phyloP scores from a whole-genome alignment of 2,113 vertebrate species.

The Jaculus jaculus region DNA sequence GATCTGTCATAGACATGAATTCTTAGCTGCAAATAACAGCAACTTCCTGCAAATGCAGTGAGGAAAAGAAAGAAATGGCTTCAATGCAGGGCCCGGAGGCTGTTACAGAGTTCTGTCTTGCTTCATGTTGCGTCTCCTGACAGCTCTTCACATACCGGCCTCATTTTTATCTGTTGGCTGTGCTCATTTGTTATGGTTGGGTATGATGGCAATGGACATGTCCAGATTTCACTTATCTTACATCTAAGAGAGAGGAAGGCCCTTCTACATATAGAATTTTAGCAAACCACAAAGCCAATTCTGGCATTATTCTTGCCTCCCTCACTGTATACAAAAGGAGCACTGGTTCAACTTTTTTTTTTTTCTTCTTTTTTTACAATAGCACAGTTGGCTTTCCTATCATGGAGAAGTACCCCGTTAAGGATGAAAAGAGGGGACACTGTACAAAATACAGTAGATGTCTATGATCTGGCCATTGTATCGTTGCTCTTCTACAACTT shows the following conservation, averaged over 20 bases:
- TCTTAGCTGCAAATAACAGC: constrained; percentile 8
- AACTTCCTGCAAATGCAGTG: background rate
- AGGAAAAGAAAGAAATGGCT: background rate
- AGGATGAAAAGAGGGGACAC: background rate
- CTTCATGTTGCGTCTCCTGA: background rate
- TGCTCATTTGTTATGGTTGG: background rate
- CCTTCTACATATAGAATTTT: background rate
- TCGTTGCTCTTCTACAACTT: background rate
- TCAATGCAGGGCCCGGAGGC: background rate
- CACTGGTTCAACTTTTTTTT: background rate
- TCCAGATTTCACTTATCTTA: background rate
- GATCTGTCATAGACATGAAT: background rate
- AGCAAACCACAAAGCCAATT: background rate
- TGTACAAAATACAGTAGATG: background rate
- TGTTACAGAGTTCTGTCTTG: background rate
- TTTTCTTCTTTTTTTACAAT: no score
- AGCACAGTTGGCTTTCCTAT: background rate
- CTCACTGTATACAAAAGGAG: background rate
- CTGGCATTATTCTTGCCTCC: background rate
- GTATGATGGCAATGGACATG: background rate
- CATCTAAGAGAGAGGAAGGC: background rate
- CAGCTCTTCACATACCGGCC: background rate
- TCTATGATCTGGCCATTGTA: background rate
- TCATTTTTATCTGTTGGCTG: background rate
- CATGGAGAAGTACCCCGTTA: background rate